These are phyloP conservation scores for Hucho hucho DNA, from an alignment of 2,113 vertebrate species.

Conservation along the genomic window DNA sequence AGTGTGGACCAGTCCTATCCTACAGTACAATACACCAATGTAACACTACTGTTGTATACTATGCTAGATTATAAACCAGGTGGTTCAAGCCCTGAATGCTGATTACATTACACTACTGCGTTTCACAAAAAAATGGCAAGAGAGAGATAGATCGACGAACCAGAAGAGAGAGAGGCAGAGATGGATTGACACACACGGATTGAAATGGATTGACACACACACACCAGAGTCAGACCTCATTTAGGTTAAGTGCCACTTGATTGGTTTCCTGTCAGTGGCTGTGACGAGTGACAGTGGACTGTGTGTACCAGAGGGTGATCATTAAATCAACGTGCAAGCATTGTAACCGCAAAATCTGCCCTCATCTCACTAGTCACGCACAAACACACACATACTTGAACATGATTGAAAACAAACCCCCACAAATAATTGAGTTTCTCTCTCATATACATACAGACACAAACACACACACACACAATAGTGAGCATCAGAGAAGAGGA, in stretches of 20 bases:
- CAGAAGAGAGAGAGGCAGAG: no score
- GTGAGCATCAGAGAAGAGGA: background rate
- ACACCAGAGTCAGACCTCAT: background rate
- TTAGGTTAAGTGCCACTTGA: slow-evolving; percentile 6
- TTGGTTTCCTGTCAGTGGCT: slow-evolving; percentile 6
- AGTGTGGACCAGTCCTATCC: slow-evolving; percentile 25
- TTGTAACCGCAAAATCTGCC: background rate
- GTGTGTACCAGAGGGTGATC: background rate
- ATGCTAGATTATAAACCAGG: background rate
- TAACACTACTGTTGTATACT: background rate
- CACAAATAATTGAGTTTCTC: background rate
- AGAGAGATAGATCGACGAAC: no score
- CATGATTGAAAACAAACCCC: background rate
- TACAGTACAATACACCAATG: no score
- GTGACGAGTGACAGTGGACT: background rate
- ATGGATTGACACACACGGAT: background rate
- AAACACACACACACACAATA: background rate
- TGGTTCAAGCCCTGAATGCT: no score
- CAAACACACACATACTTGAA: no score
- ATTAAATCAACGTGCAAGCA: slow-evolving; percentile 3
- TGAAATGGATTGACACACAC: background rate
- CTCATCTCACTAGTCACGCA: background rate
- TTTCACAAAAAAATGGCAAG: no score
- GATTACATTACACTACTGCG: no score
- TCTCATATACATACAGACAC: background rate